Percentiles rank a stretch among this genome's conserved stretches.
These are phyloP conservation scores for Tenthredo notha DNA, from an alignment of 2,888 invertebrate species.

Conservation along the genomic window DNA sequence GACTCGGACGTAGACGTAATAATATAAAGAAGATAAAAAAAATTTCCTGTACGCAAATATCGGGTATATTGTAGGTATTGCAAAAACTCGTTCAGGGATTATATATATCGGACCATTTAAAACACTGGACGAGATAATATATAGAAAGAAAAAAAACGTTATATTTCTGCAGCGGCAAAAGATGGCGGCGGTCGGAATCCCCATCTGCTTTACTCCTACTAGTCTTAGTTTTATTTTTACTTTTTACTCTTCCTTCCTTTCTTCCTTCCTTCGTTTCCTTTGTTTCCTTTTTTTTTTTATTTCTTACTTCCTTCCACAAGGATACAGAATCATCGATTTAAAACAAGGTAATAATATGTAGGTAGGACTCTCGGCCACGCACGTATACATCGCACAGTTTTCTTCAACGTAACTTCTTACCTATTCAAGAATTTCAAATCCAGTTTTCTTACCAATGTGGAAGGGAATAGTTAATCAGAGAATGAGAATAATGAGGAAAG, in stretches of 20 bases:
- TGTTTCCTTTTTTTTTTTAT: too few species aligned
- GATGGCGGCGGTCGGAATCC: background rate
- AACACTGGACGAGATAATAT: constrained; percentile 36
- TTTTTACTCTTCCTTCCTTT: background rate
- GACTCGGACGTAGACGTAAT: background rate
- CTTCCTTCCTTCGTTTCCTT: too few species aligned
- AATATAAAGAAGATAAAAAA: constrained; percentile 30
- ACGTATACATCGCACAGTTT: background rate
- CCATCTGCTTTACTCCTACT: constrained; percentile 1
- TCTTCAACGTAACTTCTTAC: background rate
- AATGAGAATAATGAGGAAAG: background rate
- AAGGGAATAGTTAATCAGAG: background rate
- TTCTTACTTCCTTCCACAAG: background rate
- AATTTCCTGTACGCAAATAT: constrained; percentile 11
- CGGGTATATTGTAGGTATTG: background rate
- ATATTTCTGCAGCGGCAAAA: background rate
- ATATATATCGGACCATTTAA: constrained; percentile 49
- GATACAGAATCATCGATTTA: constrained; percentile 13
- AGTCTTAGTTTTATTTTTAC: background rate
- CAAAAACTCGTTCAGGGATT: constrained; percentile 3
- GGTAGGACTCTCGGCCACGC: background rate
- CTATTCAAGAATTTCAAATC: background rate
- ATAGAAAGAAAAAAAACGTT: too few species aligned
- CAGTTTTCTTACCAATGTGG: background rate
- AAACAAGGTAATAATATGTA: background rate